Evolutionary conservation across 2,888 invertebrate genomes (phyloP), one percentile per base, ranked within the genome.

Genomic region (Temnothorax unifasciatus): DNA sequence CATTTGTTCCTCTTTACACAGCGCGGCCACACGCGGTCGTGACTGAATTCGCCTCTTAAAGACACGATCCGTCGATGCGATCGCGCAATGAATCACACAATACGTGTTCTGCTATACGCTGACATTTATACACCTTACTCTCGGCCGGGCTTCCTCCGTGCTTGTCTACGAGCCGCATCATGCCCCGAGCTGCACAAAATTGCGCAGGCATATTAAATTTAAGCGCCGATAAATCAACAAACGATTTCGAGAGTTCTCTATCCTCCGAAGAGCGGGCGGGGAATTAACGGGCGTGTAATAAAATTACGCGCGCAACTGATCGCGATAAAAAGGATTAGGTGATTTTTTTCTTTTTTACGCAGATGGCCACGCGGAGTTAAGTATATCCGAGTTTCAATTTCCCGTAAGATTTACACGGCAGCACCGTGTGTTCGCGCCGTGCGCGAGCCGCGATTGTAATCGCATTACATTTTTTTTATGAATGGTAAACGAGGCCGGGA

Each of bases 41-140:
- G 66, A 81, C 69, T 69, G 50, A 82, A 61, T 74, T 82, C 57
- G 71, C 61, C 83, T 85, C 68, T 87, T 63, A 69, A 83, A 84
- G 59, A 68, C 74, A 75, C 61, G 15, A 57, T 74, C 79, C 79
- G 52, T 38, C 50, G 63, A 76, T 76, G 76, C 66, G n/a, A 29
- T 59, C 69, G 69, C 47, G 38, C 64, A 41, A 66, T 83, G 83
- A 76, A 76, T 76, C 83, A 74, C 61, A n/a, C 81, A 66, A 59
- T 79, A 71, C 79, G 63, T 81, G 79, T 41, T 77, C 69, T 41
- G 54, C 54, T 68, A 34, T 13, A 73, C 68, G 59, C 63, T 81
- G 69, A 71, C 79, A 71, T 81, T 79, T 79, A 63, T 81, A 47
- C 76, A 52, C 63, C 47, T 79, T 69, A 47, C 59, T 79, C 47